Evolutionary conservation across 2,797 vertebrate genomes (phyloP), one percentile per base, ranked within the genome.

Genomic region (Amazona ochrocephala): DNA sequence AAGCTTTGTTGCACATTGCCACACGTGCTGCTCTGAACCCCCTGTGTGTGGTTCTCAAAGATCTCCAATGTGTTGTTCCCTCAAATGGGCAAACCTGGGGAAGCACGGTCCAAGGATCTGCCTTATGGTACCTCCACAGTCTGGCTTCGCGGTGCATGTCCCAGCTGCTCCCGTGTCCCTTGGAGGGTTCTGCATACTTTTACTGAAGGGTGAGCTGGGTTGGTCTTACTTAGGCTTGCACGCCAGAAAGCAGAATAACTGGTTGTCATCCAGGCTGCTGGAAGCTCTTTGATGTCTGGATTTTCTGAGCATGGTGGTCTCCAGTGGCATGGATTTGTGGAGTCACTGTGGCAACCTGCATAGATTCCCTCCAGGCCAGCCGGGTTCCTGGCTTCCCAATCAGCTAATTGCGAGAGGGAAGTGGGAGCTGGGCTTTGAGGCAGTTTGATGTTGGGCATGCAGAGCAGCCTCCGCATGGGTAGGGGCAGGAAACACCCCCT

Each of bases 261-360:
- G 90, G 67, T 77, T 80, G 53, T 75, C 51, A 26, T 80, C 86
- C 76, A 86, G 73, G 18, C n/a, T 92, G 67, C 74, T 86, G 11
- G 82, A 60, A 94, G 79, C 53, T n/a, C 84, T 94, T 88, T 84
- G 48, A 77, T 78, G n/a, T 87, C 72, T 83, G 86, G 39, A 23
- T 78, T 72, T 80, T 62, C 41, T 22, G 39, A 44, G 16, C n/a
- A 0, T 53, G 68, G 68, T 93, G 72, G 72, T 90, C 93, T 94
- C 89, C 1, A 0, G 44, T 94, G 91, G 53, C 34, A 20, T 32
- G 65, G 75, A n/a, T 89, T 86, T 88, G 76, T 3, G 2, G 84
- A 81, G 94, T 84, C 95, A 53, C 91, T 89, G 75, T 91, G 88
- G 92, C 82, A 96, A 83, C 85, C 39, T 71, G 47, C 74, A 23